Percentiles rank a stretch among this genome's conserved stretches.
phyloP scores from a whole-genome alignment of 2,888 invertebrate genomes.

The Pristionchus maxplancki region DNA sequence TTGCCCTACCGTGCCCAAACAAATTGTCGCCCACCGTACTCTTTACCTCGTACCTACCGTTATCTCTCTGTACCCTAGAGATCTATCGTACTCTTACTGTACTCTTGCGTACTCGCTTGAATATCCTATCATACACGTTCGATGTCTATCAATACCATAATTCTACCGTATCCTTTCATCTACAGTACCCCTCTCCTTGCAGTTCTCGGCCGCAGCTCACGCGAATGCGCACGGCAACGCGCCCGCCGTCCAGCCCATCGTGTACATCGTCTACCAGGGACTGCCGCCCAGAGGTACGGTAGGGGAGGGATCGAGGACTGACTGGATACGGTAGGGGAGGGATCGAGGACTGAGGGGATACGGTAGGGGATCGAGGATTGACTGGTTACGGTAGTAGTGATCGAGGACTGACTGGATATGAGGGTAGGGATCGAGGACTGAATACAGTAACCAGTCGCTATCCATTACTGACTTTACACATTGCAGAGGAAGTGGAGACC shows the following conservation, averaged over 20 bases:
- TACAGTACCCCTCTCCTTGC: background rate
- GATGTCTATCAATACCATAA: too few relatives aligned
- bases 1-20: background rate
- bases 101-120: too few relatives aligned
- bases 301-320: too few relatives aligned
- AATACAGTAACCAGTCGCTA: background rate
- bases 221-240: background rate
- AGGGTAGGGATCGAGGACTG: background rate
- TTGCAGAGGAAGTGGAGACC: background rate
- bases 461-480: background rate
- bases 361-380: background rate
- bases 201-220: background rate
- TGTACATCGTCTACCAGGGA: conserved; percentile 52
- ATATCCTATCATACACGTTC: too few relatives aligned
- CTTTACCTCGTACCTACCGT: too few relatives aligned
- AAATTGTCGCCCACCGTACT: too few relatives aligned
- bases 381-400: background rate
- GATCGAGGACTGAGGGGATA: background rate
- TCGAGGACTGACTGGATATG: background rate
- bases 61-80: too few relatives aligned
- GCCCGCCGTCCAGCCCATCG: conserved; percentile 35
- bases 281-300: conserved; percentile 44
- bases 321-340: background rate
- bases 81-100: too few relatives aligned
- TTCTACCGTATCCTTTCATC: background rate